phyloP scores from a whole-genome alignment of 1,140 invertebrate species.

The Forficula auricularia region DNA sequence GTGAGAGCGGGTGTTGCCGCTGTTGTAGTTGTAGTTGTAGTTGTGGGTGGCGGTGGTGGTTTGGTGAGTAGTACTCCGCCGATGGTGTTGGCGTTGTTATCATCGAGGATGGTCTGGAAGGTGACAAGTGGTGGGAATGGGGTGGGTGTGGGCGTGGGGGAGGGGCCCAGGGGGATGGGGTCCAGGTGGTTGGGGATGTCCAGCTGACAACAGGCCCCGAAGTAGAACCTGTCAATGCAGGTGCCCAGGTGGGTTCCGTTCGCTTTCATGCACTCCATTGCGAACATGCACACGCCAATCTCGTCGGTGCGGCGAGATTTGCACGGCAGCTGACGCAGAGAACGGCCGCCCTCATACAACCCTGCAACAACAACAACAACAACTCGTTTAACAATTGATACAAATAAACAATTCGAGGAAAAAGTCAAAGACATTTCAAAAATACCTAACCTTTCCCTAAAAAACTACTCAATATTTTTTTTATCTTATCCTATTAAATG shows the following conservation, averaged over 20 bases:
- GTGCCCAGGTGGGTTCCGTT: constrained; percentile 80
- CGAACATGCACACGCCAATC: constrained; percentile 82
- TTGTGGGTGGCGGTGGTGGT: constrained; percentile 12
- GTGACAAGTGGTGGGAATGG: constrained; percentile 8
- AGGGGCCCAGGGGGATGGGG: not conserved
- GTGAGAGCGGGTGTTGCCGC: constrained; percentile 2
- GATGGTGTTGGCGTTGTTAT: constrained; percentile 15
- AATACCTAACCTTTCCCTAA: no score
- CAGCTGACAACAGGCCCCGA: constrained; percentile 64
- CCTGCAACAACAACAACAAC: constrained; percentile 31
- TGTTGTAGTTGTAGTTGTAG: constrained; percentile 13
- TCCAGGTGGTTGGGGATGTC: constrained; percentile 1
- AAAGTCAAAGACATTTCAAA: no score
- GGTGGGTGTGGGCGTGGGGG: not conserved
- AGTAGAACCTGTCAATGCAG: constrained; percentile 82
- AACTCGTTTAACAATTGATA: no score
- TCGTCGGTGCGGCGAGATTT: constrained; percentile 58
- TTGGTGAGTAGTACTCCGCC: constrained; percentile 13
- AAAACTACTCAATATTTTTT: no score
- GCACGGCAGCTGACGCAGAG: constrained; percentile 73
- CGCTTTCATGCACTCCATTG: constrained; percentile 75
- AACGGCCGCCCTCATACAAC: constrained; percentile 44
- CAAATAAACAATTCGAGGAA: no score
- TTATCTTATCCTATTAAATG: no score
- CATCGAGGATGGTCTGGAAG: constrained; percentile 10